Conservation (phyloP, 1,140 invertebrate species). For the Bombus turneri region DNA sequence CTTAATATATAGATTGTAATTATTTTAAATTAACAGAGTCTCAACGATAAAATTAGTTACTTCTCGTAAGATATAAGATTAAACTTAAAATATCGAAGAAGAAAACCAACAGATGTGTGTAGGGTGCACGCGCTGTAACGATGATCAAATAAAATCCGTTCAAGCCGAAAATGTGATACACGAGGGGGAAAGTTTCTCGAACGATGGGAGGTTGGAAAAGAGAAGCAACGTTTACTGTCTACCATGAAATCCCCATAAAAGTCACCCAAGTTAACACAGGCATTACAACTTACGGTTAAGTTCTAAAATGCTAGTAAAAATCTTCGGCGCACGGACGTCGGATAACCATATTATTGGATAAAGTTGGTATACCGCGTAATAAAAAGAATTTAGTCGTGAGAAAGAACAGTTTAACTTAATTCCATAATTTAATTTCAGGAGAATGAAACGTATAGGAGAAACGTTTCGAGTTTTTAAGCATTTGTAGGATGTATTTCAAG, state of each 20-base stretch:
- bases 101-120: neutral
- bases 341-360: neutral
- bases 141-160: neutral
- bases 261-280: slow-evolving; percentile 39
- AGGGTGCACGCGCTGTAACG: neutral
- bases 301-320: slow-evolving; percentile 29
- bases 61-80: neutral
- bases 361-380: neutral
- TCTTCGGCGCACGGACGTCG: neutral
- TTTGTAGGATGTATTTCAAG: neutral
- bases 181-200: slow-evolving; percentile 14
- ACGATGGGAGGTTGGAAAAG: slow-evolving; percentile 24
- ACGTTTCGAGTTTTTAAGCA: neutral
- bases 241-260: slow-evolving; percentile 40
- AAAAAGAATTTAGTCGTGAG: neutral
- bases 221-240: slow-evolving; percentile 18
- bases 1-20: neutral
- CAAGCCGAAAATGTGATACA: slow-evolving; percentile 8
- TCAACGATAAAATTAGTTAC: neutral
- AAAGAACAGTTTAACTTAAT: neutral
- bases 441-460: neutral
- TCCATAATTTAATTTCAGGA: neutral
- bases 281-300: slow-evolving; percentile 34
- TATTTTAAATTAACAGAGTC: neutral
- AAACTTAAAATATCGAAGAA: neutral